phyloP scores from a whole-genome alignment of 1,140 invertebrate species.

The Mylabris phalerata region DNA sequence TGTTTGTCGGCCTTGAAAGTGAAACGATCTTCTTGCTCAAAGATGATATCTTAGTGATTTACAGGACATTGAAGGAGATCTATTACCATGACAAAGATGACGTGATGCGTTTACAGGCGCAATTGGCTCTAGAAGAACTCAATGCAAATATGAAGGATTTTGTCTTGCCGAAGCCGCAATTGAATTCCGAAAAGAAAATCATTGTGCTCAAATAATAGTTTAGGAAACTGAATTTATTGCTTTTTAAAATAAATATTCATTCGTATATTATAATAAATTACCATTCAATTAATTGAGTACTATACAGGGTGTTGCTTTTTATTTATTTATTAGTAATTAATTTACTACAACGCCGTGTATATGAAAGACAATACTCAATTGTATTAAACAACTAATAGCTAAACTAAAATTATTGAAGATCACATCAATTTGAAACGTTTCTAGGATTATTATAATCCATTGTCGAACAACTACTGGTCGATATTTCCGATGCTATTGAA shows the following conservation, averaged over 20 bases:
- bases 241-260: neutral
- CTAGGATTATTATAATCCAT: neutral
- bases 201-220: slow-evolving; percentile 41
- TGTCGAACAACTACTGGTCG: slow-evolving; percentile 33
- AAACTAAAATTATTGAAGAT: neutral
- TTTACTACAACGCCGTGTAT: slow-evolving; percentile 27
- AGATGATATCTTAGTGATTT: slow-evolving; percentile 59
- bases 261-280: slow-evolving; percentile 2
- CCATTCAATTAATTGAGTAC: slow-evolving; percentile 23
- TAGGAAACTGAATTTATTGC: neutral
- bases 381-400: neutral
- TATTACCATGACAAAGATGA: slow-evolving; percentile 60
- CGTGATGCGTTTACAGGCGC: slow-evolving; percentile 61
- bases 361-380: slow-evolving; percentile 21
- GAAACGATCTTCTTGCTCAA: slow-evolving; percentile 59
- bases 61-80: slow-evolving; percentile 60
- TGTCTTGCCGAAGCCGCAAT: slow-evolving; percentile 50
- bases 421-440: neutral
- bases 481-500: slow-evolving; percentile 34
- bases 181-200: slow-evolving; percentile 54
- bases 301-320: slow-evolving; percentile 25
- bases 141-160: slow-evolving; percentile 60
- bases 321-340: neutral
- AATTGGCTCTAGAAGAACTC: slow-evolving; percentile 69
- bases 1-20: slow-evolving; percentile 65